Evolutionary conservation across 2,888 invertebrate species (phyloP).

Genomic region (Pelosia muscerda): DNA sequence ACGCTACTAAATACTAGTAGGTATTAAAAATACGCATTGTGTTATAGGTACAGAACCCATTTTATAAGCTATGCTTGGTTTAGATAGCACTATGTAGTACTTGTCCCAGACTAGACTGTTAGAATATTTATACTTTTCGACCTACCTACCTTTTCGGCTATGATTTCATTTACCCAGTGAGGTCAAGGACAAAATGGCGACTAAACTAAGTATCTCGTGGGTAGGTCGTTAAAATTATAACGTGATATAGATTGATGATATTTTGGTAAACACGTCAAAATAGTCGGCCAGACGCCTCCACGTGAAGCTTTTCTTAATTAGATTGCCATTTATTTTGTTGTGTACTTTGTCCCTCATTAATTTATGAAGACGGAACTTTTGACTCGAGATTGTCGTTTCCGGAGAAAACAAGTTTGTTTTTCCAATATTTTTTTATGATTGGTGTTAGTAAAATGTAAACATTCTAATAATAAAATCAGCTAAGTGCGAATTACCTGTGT

Average conservation of each 20-base stretch:
- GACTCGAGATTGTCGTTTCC: constrained; percentile 26
- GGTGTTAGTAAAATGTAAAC: neutral
- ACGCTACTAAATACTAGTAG: neutral
- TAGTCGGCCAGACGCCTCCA: constrained; percentile 17
- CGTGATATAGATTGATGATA: constrained; percentile 49
- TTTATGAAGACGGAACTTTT: constrained; percentile 17
- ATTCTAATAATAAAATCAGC: neutral
- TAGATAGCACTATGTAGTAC: neutral
- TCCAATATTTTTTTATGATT: neutral
- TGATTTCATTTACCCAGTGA: constrained; percentile 14
- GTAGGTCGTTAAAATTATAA: constrained; percentile 39
- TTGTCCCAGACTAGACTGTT: neutral
- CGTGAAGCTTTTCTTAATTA: constrained; percentile 39
- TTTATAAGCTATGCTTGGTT: neutral
- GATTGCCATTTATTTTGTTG: constrained; percentile 32
- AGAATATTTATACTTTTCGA: neutral
- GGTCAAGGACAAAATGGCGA: constrained; percentile 31
- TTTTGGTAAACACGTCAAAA: constrained; percentile 44
- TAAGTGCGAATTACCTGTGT: neutral
- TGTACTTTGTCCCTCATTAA: constrained; percentile 33
- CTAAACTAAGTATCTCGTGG: constrained; percentile 27
- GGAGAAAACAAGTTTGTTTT: constrained; percentile 18
- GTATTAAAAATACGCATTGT: neutral
- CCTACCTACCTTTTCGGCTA: neutral
- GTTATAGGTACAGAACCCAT: neutral